Evolutionary conservation across 2,113 vertebrate species (phyloP), one percentile per base, ranked within the genome.

Genomic region (Etheostoma spectabile): DNA sequence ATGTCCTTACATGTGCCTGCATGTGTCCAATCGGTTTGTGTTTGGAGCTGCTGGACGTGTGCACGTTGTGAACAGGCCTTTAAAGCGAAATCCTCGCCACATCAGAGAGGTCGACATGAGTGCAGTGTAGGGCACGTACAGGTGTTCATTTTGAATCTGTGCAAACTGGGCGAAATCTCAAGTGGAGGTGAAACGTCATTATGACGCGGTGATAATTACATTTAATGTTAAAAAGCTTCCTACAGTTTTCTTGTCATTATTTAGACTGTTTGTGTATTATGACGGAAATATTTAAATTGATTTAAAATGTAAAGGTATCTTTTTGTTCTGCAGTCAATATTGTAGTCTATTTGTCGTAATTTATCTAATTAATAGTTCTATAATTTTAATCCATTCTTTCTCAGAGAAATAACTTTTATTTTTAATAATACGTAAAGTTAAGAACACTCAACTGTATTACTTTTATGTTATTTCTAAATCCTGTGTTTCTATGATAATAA

Each of bases 1-100:
- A 80, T 68, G 78, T 84, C 82, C 82, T 88, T 83, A 82, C 86
- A 64, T 88, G 89, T 88, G 88, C 52, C 76, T 63, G 79, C 52
- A 59, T 79, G 73, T 59, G 80, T 76, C 80, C 84, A 77, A 45
- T 68, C 79, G 66, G 71, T 79, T 79, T 18, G 69, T 42, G 74
- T 52, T 82, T 60, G 33, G 49, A 71, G 71, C 86, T 55, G 80
- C 63, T 63, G 33, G 27, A 53, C 60, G 30, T 4, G 49, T 13
- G 61, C 68, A 53, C 55, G 65, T 38, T 38, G 27, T n/a, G 35
- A 30, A 51, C 79, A 21, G 87, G 74, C 83, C 85, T 38, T 48
- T 5, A 22, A 38, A 45, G 62, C 53, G 19, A 60, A 80, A 86
- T 48, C n/a, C 42, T 35, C 85, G 79, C 83, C 86, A 85, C 70